These are phyloP conservation scores for Ryuthela nishihirai DNA, from an alignment of 2,888 invertebrate genomes.

Conservation along the genomic window DNA sequence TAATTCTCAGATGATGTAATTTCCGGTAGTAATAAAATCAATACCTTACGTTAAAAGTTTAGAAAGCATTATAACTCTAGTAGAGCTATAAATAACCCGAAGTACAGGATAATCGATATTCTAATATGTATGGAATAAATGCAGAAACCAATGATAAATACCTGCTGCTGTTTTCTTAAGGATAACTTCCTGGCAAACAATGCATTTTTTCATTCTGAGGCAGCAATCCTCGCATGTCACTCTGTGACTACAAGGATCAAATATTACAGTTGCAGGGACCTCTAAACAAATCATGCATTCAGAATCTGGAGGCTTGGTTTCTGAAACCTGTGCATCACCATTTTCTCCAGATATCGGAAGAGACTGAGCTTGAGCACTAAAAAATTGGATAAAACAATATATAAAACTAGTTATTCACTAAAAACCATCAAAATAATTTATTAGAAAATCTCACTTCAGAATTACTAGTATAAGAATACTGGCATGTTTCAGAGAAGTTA, in stretches of 20 bases:
- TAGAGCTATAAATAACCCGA: too few species aligned
- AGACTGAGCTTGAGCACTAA: conserved; percentile 36
- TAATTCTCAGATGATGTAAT: too few species aligned
- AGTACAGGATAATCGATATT: too few species aligned
- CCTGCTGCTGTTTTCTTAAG: conserved; percentile 49
- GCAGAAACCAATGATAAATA: too few species aligned
- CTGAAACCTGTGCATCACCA: conserved; percentile 7
- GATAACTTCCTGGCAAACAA: conserved; percentile 63
- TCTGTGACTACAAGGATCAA: conserved; percentile 70
- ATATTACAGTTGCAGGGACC: conserved; percentile 58
- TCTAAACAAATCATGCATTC: conserved; percentile 72
- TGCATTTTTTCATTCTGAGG: conserved; percentile 70
- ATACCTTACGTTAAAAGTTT: too few species aligned
- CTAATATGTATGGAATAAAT: too few species aligned
- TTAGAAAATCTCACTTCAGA: background rate
- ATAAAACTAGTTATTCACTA: background rate
- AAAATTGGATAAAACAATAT: background rate
- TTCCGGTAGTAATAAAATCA: too few species aligned
- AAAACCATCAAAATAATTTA: background rate
- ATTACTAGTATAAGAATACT: background rate
- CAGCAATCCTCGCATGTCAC: conserved; percentile 72
- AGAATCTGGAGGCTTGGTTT: conserved; percentile 37
- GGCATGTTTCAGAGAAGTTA: too few species aligned
- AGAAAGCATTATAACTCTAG: too few species aligned
- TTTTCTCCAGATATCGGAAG: conserved; percentile 5